Conservation (phyloP, 92 coral and sea anemone genomes). For the Galaxea fascicularis region DNA sequence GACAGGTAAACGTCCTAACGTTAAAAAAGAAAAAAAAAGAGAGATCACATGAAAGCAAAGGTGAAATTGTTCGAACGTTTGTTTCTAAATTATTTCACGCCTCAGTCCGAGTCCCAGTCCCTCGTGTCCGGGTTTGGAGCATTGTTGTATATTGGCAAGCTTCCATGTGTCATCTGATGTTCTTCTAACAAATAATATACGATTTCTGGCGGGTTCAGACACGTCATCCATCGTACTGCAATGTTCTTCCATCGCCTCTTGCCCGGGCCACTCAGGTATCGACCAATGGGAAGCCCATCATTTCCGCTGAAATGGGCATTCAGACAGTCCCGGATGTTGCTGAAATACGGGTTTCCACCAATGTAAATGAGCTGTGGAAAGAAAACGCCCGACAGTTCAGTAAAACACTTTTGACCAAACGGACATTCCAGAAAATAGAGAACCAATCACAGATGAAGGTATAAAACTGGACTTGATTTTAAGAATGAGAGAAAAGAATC, state of each 20-base stretch:
- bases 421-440: not conserved
- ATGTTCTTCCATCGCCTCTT: slow-evolving; percentile 80
- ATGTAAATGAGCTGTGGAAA: slow-evolving; percentile 77
- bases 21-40: too few species aligned
- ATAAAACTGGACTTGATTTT: too few species aligned
- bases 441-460: not conserved
- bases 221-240: slow-evolving; percentile 92
- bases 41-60: not conserved
- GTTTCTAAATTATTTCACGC: not conserved
- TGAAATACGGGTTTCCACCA: slow-evolving; percentile 99
- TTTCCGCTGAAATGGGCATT: slow-evolving; percentile 99
- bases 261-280: slow-evolving; percentile 89
- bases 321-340: slow-evolving; percentile 97
- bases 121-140: slow-evolving; percentile 60
- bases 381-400: not conserved
- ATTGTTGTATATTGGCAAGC: slow-evolving; percentile 87
- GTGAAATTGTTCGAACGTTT: not conserved
- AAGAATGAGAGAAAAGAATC: too few species aligned
- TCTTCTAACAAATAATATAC: slow-evolving; percentile 95
- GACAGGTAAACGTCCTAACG: not conserved
- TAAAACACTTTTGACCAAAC: not conserved
- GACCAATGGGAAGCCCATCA: slow-evolving; percentile 96
- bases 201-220: slow-evolving; percentile 93
- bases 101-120: slow-evolving; percentile 44
- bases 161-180: slow-evolving; percentile 80